Evolutionary conservation across 2,888 invertebrate species (phyloP).

Genomic region (Torymus aiolomorphi): DNA sequence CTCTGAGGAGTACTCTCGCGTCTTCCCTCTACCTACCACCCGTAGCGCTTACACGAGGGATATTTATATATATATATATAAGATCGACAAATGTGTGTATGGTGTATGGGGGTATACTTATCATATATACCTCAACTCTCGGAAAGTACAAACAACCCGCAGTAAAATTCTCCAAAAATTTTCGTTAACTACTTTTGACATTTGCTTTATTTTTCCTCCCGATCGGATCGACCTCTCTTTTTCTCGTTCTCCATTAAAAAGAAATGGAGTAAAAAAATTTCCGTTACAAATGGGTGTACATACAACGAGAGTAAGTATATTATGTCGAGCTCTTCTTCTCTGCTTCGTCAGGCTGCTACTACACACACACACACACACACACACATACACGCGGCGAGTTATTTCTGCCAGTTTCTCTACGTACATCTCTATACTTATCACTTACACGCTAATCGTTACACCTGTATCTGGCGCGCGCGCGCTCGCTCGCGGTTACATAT

Average conservation of each 20-base stretch:
- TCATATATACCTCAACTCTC: slow-evolving; percentile 18
- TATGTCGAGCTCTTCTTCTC: no score
- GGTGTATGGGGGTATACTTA: no score
- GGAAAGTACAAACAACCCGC: slow-evolving; percentile 46
- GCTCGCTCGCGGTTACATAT: slow-evolving; percentile 29
- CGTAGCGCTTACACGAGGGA: background rate
- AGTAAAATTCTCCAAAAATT: slow-evolving; percentile 41
- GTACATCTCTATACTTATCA: slow-evolving; percentile 52
- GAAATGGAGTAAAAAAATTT: no score
- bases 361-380: no score
- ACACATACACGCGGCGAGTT: slow-evolving; percentile 3
- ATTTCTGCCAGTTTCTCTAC: slow-evolving; percentile 35
- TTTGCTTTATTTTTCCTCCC: slow-evolving; percentile 24
- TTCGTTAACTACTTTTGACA: slow-evolving; percentile 29
- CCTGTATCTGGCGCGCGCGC: slow-evolving; percentile 43
- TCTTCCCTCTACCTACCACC: slow-evolving; percentile 22
- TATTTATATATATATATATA: background rate
- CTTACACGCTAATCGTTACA: slow-evolving; percentile 53
- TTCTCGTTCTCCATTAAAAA: no score
- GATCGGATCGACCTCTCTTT: background rate
- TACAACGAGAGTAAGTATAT: no score
- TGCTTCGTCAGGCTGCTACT: no score
- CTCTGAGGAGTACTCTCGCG: slow-evolving; percentile 62
- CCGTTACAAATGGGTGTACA: no score
- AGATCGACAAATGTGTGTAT: slow-evolving; percentile 22